Percentiles rank a stretch among this genome's conserved stretches.
Evolutionary conservation across 2,888 invertebrate species (phyloP).

Genomic region (Diachrysia chrysitis): DNA sequence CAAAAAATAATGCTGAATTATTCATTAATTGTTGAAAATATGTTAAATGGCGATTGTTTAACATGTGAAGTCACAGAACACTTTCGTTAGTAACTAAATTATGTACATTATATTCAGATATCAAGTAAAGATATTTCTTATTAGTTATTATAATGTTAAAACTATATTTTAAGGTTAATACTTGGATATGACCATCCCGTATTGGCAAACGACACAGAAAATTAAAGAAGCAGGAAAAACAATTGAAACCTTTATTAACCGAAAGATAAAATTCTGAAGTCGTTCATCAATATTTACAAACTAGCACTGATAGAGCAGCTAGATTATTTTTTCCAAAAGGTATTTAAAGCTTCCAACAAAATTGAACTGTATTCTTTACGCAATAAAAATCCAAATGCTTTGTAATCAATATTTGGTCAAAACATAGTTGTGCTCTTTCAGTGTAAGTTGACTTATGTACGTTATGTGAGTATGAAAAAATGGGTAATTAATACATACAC

Average conservation of each 20-base stretch:
- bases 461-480: conserved; percentile 25
- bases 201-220: neutral
- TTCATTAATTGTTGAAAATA: too few species aligned
- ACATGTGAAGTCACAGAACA: too few species aligned
- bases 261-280: neutral
- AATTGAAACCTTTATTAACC: neutral
- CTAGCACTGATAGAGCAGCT: neutral
- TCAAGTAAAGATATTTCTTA: too few species aligned
- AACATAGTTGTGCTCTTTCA: neutral
- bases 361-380: neutral
- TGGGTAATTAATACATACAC: conserved; percentile 22
- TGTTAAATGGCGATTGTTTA: too few species aligned
- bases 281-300: neutral
- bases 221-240: too few species aligned
- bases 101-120: too few species aligned
- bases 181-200: neutral
- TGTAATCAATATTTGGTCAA: neutral
- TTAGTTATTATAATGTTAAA: too few species aligned
- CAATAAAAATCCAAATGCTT: neutral
- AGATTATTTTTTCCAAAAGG: too few species aligned
- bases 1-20: too few species aligned
- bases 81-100: too few species aligned
- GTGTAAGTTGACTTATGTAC: neutral
- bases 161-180: neutral
- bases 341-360: neutral